phyloP scores from a whole-genome alignment of 1,140 invertebrate genomes.

The Pissodes strobi region DNA sequence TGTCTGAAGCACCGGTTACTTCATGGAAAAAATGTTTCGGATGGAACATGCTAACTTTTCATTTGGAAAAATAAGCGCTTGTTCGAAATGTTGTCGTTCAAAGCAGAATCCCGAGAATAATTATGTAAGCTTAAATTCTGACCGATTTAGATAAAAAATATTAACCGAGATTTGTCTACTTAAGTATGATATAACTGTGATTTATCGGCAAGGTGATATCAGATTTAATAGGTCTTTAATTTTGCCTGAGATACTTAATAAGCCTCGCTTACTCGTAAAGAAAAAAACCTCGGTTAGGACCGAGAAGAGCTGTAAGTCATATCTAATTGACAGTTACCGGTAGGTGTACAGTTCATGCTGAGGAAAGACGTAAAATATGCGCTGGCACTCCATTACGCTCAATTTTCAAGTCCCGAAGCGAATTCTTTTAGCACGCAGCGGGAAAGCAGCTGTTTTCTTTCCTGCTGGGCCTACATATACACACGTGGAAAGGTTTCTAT shows the following conservation, averaged over 20 bases:
- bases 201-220: conserved; percentile 19
- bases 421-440: conserved; percentile 47
- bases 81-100: too few species aligned
- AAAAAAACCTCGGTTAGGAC: conserved; percentile 30
- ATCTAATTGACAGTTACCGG: conserved; percentile 53
- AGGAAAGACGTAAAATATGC: conserved; percentile 49
- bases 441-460: conserved; percentile 38
- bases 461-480: conserved; percentile 35
- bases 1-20: too few species aligned
- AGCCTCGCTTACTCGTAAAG: conserved; percentile 26
- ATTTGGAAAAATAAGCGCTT: too few species aligned
- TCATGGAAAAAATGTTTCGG: too few species aligned
- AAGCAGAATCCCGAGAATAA: too few species aligned
- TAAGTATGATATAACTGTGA: too few species aligned
- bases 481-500: conserved; percentile 37
- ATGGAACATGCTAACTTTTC: too few species aligned
- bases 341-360: conserved; percentile 50
- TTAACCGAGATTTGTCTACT: too few species aligned
- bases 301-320: conserved; percentile 49
- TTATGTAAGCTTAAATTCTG: too few species aligned
- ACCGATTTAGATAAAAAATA: too few species aligned
- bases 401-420: conserved; percentile 52
- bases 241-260: conserved; percentile 28
- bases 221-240: conserved; percentile 29
- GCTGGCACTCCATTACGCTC: conserved; percentile 53